A percentile compares a stretch with the other conserved stretches of the same genome.
Conservation (phyloP, 2,113 vertebrate species). For the Corydoras maculifer region DNA sequence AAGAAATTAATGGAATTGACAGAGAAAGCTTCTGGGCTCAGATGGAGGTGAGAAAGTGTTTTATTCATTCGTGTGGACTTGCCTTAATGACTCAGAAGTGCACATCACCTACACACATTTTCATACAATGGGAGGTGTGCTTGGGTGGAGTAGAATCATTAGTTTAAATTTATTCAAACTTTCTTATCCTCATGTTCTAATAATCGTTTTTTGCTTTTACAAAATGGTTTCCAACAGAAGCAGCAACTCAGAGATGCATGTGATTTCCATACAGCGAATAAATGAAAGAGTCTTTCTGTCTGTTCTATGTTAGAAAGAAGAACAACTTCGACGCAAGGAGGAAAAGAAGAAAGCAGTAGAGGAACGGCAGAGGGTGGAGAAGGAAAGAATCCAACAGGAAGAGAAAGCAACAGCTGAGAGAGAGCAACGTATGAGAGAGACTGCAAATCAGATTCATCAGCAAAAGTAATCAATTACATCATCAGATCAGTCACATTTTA, state of each 20-base stretch:
- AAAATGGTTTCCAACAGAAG: too few species aligned
- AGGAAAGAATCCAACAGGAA: constrained; percentile 70
- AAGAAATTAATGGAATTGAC: constrained; percentile 78
- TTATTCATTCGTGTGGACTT: neutral
- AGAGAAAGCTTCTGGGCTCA: constrained; percentile 87
- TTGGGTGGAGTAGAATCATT: neutral
- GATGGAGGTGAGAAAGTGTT: constrained; percentile 67
- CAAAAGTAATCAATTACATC: neutral
- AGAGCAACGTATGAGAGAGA: constrained; percentile 64
- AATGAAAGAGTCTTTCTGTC: neutral
- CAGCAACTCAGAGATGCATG: too few species aligned
- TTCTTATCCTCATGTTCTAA: too few species aligned
- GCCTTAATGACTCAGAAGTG: neutral
- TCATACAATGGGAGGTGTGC: neutral
- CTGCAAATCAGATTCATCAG: constrained; percentile 52
- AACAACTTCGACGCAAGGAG: constrained; percentile 68
- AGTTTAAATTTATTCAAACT: too few species aligned
- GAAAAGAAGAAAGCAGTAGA: constrained; percentile 62
- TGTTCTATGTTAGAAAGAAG: constrained; percentile 70
- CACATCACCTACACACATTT: neutral
- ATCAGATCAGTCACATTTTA: too few species aligned
- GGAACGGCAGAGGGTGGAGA: constrained; percentile 65
- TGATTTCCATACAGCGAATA: neutral
- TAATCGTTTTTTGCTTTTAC: too few species aligned
- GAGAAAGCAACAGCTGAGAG: constrained; percentile 63